Evolutionary conservation across 2,888 invertebrate genomes (phyloP), one percentile per base, ranked within the genome.

Genomic region (Chrysotoxum bicinctum): DNA sequence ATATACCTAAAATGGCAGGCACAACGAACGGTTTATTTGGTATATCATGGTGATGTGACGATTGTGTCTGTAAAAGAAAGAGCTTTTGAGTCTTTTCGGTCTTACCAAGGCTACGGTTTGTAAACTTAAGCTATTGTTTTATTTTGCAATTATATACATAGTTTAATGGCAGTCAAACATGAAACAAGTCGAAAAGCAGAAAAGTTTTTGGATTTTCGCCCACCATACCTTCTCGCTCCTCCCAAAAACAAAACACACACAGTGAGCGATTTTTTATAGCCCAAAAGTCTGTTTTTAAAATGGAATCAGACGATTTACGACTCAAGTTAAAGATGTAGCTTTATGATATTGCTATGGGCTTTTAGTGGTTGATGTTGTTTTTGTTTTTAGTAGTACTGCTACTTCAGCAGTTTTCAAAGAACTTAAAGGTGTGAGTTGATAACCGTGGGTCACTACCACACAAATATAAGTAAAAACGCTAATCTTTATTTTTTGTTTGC

Each of bases 171-270:
- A 70, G 37, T 12, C 56, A 52, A 75, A 79, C 83, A 84, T 74
- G 83, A 79, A 84, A 84, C 75, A 84, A 84, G 74, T 75, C 64
- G 74, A 58, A 83, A 75, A 74, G 56, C 82, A 64, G 66, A 50
- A 35, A 74, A 74, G 75, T 75, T 70, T 69, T 81, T 48, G 32
- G 45, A 56, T n/a, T 75, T 21, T 32, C 14, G 14, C 40, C 40
- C 37, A 3, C 74, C 48, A 64, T 50, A 26, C 26, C 26, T 26
- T n/a, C n/a, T n/a, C n/a, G n/a, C 26, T 7, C 2, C 7, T 26
- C 26, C 26, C 7, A 26, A n/a, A 12, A 10, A 32, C 35, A 16
- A 19, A 19, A 2, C 4, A 19, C 19, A 23, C 16, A 9, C 23
- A 21, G 32, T 12, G 19, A 35, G 3, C 8, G 26, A 19, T 3